Percentiles rank a stretch among this genome's conserved stretches.
Evolutionary conservation across 1,140 invertebrate species (phyloP).

Genomic region (Drosophila teissieri): DNA sequence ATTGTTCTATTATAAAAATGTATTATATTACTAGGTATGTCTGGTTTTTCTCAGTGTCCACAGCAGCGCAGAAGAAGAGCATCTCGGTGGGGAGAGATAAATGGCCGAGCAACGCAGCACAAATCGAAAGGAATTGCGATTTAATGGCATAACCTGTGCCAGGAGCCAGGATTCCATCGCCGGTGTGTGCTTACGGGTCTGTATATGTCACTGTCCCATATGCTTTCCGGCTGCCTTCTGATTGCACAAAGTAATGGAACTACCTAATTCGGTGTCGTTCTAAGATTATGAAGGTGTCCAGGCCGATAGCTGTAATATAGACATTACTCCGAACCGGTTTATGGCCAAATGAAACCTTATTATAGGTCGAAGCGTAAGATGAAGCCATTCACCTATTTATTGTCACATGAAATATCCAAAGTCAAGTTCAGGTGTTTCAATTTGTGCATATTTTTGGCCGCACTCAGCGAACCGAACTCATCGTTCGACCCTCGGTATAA

Average conservation of each 20-base stretch:
- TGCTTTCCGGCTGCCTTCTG: slow-evolving; percentile 41
- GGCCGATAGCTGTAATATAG: slow-evolving; percentile 17
- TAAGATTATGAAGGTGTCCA: slow-evolving; percentile 31
- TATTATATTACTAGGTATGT: no score
- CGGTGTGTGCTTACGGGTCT: not conserved
- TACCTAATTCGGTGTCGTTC: slow-evolving; percentile 37
- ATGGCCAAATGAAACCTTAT: not conserved
- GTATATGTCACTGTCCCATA: slow-evolving; percentile 22
- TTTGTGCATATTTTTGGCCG: no score
- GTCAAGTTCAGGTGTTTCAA: no score
- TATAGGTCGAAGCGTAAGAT: not conserved
- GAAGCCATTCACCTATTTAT: no score
- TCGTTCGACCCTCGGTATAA: not conserved
- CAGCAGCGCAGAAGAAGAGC: not conserved
- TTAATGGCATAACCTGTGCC: slow-evolving; percentile 73
- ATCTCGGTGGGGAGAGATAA: slow-evolving; percentile 50
- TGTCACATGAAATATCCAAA: no score
- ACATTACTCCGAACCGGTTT: slow-evolving; percentile 6
- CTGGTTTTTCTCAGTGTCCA: slow-evolving; percentile 1
- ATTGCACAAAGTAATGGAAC: slow-evolving; percentile 51
- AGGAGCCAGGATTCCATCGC: slow-evolving; percentile 24
- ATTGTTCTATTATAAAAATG: no score
- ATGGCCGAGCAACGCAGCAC: slow-evolving; percentile 63
- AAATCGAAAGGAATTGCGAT: slow-evolving; percentile 80
- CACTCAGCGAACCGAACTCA: not conserved